Conservation (phyloP, 2,888 invertebrate species). For the Alcis repandata region DNA sequence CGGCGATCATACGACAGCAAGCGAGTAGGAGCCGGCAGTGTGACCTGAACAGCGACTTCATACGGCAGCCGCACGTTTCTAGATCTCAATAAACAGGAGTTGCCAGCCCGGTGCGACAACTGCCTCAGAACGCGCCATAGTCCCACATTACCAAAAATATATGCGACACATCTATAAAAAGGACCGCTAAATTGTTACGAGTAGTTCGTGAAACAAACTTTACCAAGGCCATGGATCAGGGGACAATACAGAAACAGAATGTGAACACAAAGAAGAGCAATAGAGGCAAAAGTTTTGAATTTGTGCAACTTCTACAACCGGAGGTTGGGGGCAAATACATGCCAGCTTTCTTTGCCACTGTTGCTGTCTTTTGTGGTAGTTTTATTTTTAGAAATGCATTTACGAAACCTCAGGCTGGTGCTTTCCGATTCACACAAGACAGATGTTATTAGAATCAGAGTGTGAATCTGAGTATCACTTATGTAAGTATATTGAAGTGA, state of each 20-base stretch:
- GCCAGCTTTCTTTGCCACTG: not conserved
- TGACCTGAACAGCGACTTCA: too few relatives aligned
- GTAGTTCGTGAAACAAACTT: not conserved
- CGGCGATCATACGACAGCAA: too few relatives aligned
- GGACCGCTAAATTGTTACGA: not conserved
- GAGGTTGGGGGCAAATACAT: not conserved
- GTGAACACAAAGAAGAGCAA: not conserved
- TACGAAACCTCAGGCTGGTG: constrained; percentile 10
- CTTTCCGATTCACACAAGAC: not conserved
- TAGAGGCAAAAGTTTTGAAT: not conserved
- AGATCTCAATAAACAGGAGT: too few relatives aligned
- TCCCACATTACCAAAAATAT: not conserved
- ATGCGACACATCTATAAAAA: not conserved
- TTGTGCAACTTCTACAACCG: not conserved
- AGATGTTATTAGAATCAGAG: not conserved
- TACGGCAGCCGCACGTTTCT: too few relatives aligned
- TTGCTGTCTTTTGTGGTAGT: not conserved
- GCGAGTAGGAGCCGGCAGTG: too few relatives aligned
- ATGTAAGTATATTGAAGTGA: too few relatives aligned
- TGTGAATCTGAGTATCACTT: not conserved
- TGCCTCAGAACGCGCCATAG: not conserved
- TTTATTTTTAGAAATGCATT: not conserved
- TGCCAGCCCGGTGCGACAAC: not conserved
- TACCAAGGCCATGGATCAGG: not conserved
- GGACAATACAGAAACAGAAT: not conserved